phyloP scores from a whole-genome alignment of 2,113 vertebrate species.

The Erythrolamprus reginae region DNA sequence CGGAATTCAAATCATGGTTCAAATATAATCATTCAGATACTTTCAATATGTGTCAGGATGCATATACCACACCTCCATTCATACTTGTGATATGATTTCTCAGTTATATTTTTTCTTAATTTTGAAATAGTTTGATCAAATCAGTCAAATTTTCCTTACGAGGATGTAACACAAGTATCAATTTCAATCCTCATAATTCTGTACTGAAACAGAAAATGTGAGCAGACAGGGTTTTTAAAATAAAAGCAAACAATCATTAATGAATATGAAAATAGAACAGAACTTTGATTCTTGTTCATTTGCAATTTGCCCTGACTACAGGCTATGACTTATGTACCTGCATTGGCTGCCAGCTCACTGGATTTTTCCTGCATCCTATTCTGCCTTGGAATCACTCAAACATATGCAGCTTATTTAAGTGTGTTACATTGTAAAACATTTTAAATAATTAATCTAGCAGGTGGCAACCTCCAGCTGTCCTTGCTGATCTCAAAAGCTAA shows the following conservation, averaged over 20 bases:
- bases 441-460: neutral
- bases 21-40: neutral
- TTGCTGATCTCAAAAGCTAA: neutral
- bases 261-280: neutral
- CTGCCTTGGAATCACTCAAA: slow-evolving; percentile 1
- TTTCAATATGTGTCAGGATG: neutral
- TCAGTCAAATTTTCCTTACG: neutral
- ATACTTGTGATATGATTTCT: neutral
- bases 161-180: neutral
- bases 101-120: neutral
- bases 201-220: neutral
- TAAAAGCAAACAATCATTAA: neutral
- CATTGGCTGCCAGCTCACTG: neutral
- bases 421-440: neutral
- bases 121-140: neutral
- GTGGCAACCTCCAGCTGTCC: neutral
- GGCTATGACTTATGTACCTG: neutral
- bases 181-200: neutral
- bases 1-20: neutral
- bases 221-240: neutral
- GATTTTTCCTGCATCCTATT: accelerated
- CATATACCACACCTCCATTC: neutral
- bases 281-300: neutral
- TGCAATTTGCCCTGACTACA: neutral
- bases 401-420: neutral